phyloP scores from a whole-genome alignment of 2,888 invertebrate species.

The Apoda limacodes region DNA sequence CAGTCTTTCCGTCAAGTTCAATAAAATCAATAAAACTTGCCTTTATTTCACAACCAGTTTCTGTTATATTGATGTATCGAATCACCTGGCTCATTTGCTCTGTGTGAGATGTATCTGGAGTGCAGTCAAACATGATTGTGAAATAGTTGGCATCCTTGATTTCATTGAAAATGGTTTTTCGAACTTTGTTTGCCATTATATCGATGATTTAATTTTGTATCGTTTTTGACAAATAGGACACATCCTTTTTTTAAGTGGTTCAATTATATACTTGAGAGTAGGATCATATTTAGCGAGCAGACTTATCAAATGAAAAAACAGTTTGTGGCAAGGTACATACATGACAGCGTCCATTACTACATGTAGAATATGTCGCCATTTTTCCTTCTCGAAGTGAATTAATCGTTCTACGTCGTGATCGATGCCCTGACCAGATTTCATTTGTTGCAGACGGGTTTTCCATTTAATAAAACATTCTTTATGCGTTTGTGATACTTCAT shows the following conservation, averaged over 20 bases:
- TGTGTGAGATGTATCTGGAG: slow-evolving; percentile 27
- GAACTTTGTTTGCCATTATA: slow-evolving; percentile 24
- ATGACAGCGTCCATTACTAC: slow-evolving; percentile 22
- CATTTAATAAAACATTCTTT: slow-evolving; percentile 20
- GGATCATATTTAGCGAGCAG: slow-evolving; percentile 23
- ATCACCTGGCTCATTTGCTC: slow-evolving; percentile 28
- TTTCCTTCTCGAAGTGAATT: slow-evolving; percentile 18
- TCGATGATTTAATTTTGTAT: slow-evolving; percentile 25
- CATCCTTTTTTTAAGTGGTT: slow-evolving; percentile 20
- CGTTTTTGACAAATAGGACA: slow-evolving; percentile 24
- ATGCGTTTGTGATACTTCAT: slow-evolving; percentile 19
- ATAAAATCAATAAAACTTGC: slow-evolving; percentile 28
- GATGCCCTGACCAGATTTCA: slow-evolving; percentile 20
- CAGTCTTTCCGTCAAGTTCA: slow-evolving; percentile 23
- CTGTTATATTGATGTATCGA: slow-evolving; percentile 21
- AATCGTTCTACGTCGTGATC: slow-evolving; percentile 20
- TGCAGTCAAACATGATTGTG: slow-evolving; percentile 27
- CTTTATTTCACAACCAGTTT: slow-evolving; percentile 21
- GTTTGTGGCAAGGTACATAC: slow-evolving; percentile 22
- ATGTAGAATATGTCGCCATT: slow-evolving; percentile 22
- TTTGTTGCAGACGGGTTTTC: slow-evolving; percentile 19
- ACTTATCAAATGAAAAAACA: slow-evolving; percentile 20
- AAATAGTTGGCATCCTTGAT: slow-evolving; percentile 22
- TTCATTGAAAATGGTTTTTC: slow-evolving; percentile 19
- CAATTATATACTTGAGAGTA: slow-evolving; percentile 13